A percentile compares a stretch with the other conserved stretches of the same genome.
phyloP scores from a whole-genome alignment of 2,113 vertebrate genomes.

The Callaeas wilsoni region DNA sequence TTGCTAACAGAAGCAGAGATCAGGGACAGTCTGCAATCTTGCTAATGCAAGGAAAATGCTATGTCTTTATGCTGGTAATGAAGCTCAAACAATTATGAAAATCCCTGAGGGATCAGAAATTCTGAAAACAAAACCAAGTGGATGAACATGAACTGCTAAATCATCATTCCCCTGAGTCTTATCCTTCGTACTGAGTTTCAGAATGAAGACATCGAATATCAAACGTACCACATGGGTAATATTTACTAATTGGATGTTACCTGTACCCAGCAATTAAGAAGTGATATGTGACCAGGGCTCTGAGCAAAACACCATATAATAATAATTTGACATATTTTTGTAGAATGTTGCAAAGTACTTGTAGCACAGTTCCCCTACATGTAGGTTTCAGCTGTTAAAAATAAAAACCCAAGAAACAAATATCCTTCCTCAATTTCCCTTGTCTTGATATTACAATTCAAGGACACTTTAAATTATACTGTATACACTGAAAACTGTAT shows the following conservation, averaged over 20 bases:
- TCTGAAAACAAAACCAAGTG: not conserved
- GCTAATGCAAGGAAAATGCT: not conserved
- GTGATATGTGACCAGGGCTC: not conserved
- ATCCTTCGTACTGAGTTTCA: not conserved
- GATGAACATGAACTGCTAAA: not conserved
- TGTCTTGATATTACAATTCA: not conserved
- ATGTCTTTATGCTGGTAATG: not conserved
- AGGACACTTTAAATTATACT: not conserved
- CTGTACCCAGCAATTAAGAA: not conserved
- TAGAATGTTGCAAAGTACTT: not conserved
- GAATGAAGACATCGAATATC: not conserved
- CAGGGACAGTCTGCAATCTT: not conserved
- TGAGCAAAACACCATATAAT: not conserved
- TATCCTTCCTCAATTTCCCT: not conserved
- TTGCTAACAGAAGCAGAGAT: not conserved
- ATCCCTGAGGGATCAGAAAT: not conserved
- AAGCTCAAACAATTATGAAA: not conserved
- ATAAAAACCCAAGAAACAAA: not conserved
- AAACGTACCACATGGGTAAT: not conserved
- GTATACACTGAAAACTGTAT: not conserved
- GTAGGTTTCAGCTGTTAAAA: not conserved
- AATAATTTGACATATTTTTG: not conserved
- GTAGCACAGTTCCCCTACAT: not conserved
- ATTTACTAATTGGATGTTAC: not conserved
- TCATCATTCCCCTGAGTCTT: not conserved